A percentile compares a stretch with the other conserved stretches of the same genome.
Evolutionary conservation across 2,888 invertebrate species (phyloP).

Genomic region (Mesorhabditis belari): DNA sequence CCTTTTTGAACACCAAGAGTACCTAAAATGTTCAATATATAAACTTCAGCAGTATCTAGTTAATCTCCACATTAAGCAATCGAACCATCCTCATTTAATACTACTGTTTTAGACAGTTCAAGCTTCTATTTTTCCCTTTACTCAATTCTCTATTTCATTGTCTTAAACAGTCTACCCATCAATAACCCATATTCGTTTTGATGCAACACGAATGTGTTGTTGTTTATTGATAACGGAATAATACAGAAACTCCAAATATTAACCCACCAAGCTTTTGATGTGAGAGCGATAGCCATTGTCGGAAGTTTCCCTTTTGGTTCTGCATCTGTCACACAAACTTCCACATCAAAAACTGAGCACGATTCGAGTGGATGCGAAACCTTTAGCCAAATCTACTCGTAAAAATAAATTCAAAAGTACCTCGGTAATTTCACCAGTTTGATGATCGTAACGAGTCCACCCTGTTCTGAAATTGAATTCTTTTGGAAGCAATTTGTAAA

Average conservation of each 20-base stretch:
- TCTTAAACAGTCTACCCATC: too few species aligned
- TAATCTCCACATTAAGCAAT: too few species aligned
- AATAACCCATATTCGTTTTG: too few species aligned
- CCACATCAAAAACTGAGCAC: conserved; percentile 83
- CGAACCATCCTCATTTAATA: too few species aligned
- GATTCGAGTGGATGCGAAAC: conserved; percentile 67
- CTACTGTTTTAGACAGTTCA: too few species aligned
- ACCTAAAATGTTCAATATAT: conserved; percentile 56
- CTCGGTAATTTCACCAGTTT: conserved; percentile 2
- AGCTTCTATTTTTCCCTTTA: too few species aligned
- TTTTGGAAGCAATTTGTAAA: background rate
- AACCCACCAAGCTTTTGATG: conserved; percentile 67
- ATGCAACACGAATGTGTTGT: too few species aligned
- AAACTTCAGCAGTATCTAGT: too few species aligned
- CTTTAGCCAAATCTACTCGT: conserved; percentile 4
- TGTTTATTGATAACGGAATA: too few species aligned
- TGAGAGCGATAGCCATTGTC: conserved; percentile 83
- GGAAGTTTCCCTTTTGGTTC: conserved; percentile 71
- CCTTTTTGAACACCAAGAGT: conserved; percentile 80
- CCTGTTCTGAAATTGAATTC: background rate
- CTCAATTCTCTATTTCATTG: too few species aligned
- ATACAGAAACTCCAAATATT: background rate
- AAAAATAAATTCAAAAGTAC: conserved; percentile 1
- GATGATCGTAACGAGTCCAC: background rate
- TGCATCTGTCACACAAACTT: conserved; percentile 73